These are phyloP conservation scores for Ceraclea dissimilis DNA, from an alignment of 2,888 invertebrate species.

Conservation along the genomic window DNA sequence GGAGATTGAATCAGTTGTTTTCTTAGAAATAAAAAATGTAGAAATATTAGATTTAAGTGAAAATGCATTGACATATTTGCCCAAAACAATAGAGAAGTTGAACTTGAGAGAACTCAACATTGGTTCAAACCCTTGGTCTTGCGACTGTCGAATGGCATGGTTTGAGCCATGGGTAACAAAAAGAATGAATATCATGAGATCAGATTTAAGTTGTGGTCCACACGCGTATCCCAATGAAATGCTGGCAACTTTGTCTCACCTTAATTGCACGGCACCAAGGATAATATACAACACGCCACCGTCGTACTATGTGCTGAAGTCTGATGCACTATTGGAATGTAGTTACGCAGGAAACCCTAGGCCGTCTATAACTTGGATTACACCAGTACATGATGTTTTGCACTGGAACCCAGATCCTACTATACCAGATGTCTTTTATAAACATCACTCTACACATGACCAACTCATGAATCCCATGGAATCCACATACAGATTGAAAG, in stretches of 20 bases:
- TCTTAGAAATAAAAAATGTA: slow-evolving; percentile 53
- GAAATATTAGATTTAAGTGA: slow-evolving; percentile 60
- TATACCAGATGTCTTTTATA: slow-evolving; percentile 57
- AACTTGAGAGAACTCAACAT: slow-evolving; percentile 58
- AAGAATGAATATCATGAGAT: slow-evolving; percentile 44
- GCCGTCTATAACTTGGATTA: slow-evolving; percentile 81
- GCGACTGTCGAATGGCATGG: slow-evolving; percentile 83
- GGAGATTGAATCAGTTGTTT: slow-evolving; percentile 55
- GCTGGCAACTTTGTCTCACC: slow-evolving; percentile 59
- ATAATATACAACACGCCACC: slow-evolving; percentile 54
- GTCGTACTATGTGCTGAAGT: slow-evolving; percentile 55
- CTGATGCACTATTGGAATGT: slow-evolving; percentile 68
- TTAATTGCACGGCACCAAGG: slow-evolving; percentile 62
- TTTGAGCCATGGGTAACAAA: slow-evolving; percentile 56
- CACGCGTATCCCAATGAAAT: slow-evolving; percentile 62
- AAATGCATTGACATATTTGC: slow-evolving; percentile 64
- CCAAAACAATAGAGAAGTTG: slow-evolving; percentile 59
- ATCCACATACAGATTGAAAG: slow-evolving; percentile 50
- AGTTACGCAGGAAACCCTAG: slow-evolving; percentile 67
- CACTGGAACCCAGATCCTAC: slow-evolving; percentile 72
- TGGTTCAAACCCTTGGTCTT: slow-evolving; percentile 72
- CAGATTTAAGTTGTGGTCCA: slow-evolving; percentile 57
- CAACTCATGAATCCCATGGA: slow-evolving; percentile 42
- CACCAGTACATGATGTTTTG: slow-evolving; percentile 62
- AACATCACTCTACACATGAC: slow-evolving; percentile 58